Percentiles rank a stretch among this genome's conserved stretches.
These are phyloP conservation scores for Pyrrhia umbra DNA, from an alignment of 2,888 invertebrate species.

Conservation along the genomic window DNA sequence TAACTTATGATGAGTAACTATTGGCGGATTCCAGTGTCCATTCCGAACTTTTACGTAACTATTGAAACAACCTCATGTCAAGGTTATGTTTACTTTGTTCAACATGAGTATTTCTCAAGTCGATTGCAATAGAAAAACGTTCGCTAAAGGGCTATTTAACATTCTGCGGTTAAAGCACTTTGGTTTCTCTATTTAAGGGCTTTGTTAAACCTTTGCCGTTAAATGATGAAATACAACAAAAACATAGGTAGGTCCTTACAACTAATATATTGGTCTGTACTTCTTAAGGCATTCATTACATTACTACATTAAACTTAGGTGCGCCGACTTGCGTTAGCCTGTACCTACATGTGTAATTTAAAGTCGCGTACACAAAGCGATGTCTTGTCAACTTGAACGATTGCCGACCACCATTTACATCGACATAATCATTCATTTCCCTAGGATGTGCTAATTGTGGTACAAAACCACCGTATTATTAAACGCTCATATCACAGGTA, in stretches of 20 bases:
- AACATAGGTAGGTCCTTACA: too few species aligned
- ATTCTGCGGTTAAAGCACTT: slow-evolving; percentile 15
- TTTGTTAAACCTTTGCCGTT: slow-evolving; percentile 10
- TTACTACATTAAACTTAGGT: slow-evolving; percentile 13
- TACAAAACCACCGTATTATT: slow-evolving; percentile 2
- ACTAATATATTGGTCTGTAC: neutral
- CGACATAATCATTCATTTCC: slow-evolving; percentile 46
- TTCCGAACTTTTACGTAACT: slow-evolving; percentile 54
- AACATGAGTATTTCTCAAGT: slow-evolving; percentile 41
- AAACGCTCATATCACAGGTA: neutral
- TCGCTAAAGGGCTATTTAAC: slow-evolving; percentile 9
- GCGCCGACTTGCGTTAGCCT: slow-evolving; percentile 8
- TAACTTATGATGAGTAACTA: slow-evolving; percentile 30
- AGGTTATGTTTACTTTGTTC: slow-evolving; percentile 52
- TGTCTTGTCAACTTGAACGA: slow-evolving; percentile 29
- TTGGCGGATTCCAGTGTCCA: slow-evolving; percentile 43
- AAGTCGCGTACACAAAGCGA: slow-evolving; percentile 20
- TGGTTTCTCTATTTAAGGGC: slow-evolving; percentile 19
- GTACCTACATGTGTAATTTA: slow-evolving; percentile 2
- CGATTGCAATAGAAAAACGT: slow-evolving; percentile 4
- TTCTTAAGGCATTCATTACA: slow-evolving; percentile 7
- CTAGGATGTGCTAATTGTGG: slow-evolving; percentile 20
- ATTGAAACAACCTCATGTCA: slow-evolving; percentile 52
- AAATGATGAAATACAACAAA: slow-evolving; percentile 15
- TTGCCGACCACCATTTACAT: slow-evolving; percentile 26